A percentile compares a stretch with the other conserved stretches of the same genome.
phyloP scores from a whole-genome alignment of 2,113 vertebrate genomes.

The Bos indicus region DNA sequence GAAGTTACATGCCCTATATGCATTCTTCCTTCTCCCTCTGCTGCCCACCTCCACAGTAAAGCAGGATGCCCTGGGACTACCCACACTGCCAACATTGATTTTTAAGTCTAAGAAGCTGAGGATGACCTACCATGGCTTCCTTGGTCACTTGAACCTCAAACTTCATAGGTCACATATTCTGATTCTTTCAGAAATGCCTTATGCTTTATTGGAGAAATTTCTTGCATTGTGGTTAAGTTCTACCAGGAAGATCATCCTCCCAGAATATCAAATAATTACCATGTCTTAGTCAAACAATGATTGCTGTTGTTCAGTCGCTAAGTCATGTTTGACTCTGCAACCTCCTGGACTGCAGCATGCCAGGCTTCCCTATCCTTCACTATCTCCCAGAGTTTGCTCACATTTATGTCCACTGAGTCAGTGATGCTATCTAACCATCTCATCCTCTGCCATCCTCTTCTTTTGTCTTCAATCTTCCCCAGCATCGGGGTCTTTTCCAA shows the following conservation, averaged over 20 bases:
- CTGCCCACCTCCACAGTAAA: neutral
- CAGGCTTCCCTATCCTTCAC: neutral
- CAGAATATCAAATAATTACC: neutral
- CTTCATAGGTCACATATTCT: neutral
- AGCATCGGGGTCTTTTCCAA: neutral
- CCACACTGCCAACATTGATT: neutral
- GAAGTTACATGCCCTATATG: accelerated
- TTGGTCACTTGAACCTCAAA: neutral
- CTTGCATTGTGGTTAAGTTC: neutral
- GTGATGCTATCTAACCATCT: neutral
- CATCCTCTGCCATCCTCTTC: neutral
- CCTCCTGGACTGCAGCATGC: neutral
- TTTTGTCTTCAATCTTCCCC: neutral
- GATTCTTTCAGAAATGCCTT: neutral
- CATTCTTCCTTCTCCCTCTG: neutral
- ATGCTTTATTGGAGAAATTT: neutral
- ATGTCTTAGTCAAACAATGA: neutral
- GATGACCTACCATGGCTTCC: accelerated
- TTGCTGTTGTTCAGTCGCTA: neutral
- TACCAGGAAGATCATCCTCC: neutral
- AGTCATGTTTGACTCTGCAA: neutral
- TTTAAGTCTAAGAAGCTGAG: neutral
- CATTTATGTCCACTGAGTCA: neutral
- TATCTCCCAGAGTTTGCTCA: neutral
- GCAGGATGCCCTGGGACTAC: accelerated